phyloP scores from a whole-genome alignment of 2,113 vertebrate genomes.

The Acinonyx jubatus region DNA sequence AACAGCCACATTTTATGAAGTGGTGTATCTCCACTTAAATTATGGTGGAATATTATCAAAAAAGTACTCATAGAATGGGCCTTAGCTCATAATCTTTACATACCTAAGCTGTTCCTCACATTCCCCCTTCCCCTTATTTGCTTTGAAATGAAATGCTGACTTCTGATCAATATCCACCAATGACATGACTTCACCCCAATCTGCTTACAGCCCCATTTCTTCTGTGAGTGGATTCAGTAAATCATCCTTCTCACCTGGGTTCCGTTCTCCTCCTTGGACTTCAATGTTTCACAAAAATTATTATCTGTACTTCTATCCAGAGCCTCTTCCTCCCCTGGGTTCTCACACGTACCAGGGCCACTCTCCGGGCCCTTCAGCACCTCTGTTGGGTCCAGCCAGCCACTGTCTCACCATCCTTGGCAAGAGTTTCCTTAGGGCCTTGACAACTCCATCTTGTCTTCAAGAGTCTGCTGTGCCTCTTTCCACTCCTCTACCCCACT shows the following conservation, averaged over 20 bases:
- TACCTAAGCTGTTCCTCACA: background rate
- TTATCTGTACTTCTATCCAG: background rate
- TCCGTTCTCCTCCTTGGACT: background rate
- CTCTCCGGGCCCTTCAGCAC: background rate
- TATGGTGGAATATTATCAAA: background rate
- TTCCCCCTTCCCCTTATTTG: background rate
- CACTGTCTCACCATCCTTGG: background rate
- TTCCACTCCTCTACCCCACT: fast-evolving
- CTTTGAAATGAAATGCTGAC: background rate
- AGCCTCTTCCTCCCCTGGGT: background rate
- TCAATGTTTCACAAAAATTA: background rate
- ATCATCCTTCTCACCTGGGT: background rate
- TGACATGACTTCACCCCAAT: background rate
- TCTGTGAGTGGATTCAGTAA: background rate
- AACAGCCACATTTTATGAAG: background rate
- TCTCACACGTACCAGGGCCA: background rate
- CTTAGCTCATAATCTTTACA: background rate
- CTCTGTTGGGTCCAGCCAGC: no score
- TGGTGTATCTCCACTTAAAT: background rate
- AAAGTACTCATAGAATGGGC: background rate
- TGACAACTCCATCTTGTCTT: background rate
- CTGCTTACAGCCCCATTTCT: background rate
- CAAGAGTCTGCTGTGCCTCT: background rate
- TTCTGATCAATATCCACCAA: background rate
- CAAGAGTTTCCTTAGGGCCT: background rate